These are phyloP conservation scores for Drosophila varians DNA, from an alignment of 1,140 invertebrate genomes.

Conservation along the genomic window DNA sequence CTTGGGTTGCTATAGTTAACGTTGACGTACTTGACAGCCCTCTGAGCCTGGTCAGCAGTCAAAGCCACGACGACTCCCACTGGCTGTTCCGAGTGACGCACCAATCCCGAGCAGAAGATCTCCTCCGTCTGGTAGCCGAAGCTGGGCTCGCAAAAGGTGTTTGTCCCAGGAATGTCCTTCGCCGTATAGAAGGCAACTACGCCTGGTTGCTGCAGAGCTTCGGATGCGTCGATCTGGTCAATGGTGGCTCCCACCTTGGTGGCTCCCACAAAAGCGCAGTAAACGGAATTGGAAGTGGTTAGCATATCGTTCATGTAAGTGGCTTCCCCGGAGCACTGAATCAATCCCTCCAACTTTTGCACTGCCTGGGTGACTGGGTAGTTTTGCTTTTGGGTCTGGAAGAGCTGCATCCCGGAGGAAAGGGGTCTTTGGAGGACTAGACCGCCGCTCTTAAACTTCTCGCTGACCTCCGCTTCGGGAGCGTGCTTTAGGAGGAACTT, in stretches of 20 bases:
- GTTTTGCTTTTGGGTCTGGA: slow-evolving; percentile 87
- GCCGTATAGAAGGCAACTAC: slow-evolving; percentile 89
- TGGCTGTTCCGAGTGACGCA: slow-evolving; percentile 89
- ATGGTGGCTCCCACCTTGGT: slow-evolving; percentile 86
- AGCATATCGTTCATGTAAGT: slow-evolving; percentile 88
- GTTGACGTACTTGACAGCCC: slow-evolving; percentile 88
- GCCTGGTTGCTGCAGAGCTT: slow-evolving; percentile 87
- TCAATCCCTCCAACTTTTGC: slow-evolving; percentile 89
- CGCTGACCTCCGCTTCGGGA: slow-evolving; percentile 79
- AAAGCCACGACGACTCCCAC: slow-evolving; percentile 89
- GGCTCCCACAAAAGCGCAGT: slow-evolving; percentile 87
- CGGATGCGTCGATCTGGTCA: slow-evolving; percentile 85
- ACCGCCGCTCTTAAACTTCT: slow-evolving; percentile 84
- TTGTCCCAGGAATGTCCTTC: slow-evolving; percentile 90
- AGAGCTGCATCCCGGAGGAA: slow-evolving; percentile 89
- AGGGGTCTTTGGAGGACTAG: slow-evolving; percentile 87
- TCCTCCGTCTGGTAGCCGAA: slow-evolving; percentile 82
- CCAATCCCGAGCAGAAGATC: slow-evolving; percentile 84
- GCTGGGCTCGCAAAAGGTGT: slow-evolving; percentile 84
- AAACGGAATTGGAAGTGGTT: slow-evolving; percentile 85
- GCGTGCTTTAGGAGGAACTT: slow-evolving; percentile 87
- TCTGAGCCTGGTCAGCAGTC: slow-evolving; percentile 85
- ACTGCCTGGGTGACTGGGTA: slow-evolving; percentile 92
- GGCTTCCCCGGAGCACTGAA: slow-evolving; percentile 91
- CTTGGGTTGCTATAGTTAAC: slow-evolving; percentile 84